Base-by-base conservation (phyloP, 2,888 invertebrate species). In the Andrena minutula region DNA sequence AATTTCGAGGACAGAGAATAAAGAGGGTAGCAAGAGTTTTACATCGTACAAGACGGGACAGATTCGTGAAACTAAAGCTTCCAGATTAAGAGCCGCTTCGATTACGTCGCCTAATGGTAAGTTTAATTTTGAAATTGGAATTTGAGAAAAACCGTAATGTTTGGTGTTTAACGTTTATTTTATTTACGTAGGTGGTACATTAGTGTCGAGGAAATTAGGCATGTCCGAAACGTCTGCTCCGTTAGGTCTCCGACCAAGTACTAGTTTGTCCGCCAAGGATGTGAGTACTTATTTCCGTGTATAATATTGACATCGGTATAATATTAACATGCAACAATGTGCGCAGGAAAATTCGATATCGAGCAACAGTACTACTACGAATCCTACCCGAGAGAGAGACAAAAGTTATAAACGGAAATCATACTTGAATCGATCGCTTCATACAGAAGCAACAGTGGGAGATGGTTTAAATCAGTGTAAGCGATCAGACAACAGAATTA, bases 401-500 rank as follows among this genome's bases (percentile, higher is more conserved):
- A 96, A 96, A 92, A 96, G 95, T 91, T 94, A 95, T 87, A 96
- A 96, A 93, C 95, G 96, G 83, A 96, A 95, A 94, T 96, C 96
- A 88, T 96, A 96, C 94, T 94, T 95, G 89, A 96, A 96, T 94
- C 95, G 95, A 86, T 95, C 95, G 63, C 94, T 92, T 86, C 94
- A 94, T 47, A 94, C 94, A 49, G 95, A 95, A 90, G 95, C 95
- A 81, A 91, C 61, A 53, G 28, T 71, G 60, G 58, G 75, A 32
- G 88, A 89, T 61, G 77, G 79, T 74, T 74, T 70, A 30, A 81
- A 64, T 80, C 83, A 85, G 30, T 80, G 89, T 89, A 77, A 82
- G 84, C 53, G 78, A 56, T 75, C 2, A 4, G 66, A 35, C 4
- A 41, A 23, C 1, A 20, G 32, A 8, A 4, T 26, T 28, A 16